phyloP scores from a whole-genome alignment of 2,113 vertebrate genomes.

The Oenanthe oenanthe region DNA sequence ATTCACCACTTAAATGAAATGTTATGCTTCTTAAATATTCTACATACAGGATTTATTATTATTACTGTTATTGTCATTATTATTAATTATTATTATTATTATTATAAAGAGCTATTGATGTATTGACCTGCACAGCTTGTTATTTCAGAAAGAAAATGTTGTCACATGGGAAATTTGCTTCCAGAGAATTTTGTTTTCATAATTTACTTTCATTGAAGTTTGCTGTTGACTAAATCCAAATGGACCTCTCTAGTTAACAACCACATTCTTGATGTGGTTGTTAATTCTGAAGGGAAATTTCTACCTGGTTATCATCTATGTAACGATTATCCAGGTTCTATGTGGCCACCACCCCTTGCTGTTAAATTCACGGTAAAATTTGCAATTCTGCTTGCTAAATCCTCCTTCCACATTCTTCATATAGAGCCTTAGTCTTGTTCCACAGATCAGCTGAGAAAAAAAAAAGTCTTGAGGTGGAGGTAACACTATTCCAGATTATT shows the following conservation, averaged over 20 bases:
- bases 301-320: background rate
- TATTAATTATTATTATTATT: background rate
- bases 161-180: constrained; percentile 9
- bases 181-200: background rate
- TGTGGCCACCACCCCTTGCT: background rate
- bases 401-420: background rate
- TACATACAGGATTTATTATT: background rate
- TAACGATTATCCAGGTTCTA: background rate
- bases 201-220: background rate
- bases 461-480: background rate
- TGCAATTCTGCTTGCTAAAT: background rate
- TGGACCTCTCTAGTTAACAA: background rate
- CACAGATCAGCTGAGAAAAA: background rate
- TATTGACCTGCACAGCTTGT: background rate
- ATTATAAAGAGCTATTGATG: background rate
- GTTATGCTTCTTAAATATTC: background rate
- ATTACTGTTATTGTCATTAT: background rate
- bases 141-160: constrained; percentile 11
- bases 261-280: background rate
- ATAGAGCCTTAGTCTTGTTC: background rate
- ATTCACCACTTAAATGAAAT: background rate
- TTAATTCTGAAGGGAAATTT: background rate
- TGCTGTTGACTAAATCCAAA: background rate
- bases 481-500: background rate
- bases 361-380: background rate